Conservation (phyloP, 1,140 invertebrate species). For the Platyura marginata region DNA sequence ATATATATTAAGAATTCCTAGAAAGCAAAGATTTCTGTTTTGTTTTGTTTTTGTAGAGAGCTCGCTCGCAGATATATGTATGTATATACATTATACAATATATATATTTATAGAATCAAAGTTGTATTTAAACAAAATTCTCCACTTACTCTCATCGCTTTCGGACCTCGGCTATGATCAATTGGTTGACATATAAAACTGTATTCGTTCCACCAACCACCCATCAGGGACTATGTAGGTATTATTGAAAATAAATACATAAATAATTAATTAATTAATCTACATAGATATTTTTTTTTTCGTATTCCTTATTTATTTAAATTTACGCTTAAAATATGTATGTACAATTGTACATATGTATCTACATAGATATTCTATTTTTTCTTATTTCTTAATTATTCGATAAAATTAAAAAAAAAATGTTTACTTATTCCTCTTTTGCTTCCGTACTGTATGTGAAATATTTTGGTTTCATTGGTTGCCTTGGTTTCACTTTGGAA, state of each 20-base stretch:
- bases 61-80: background rate
- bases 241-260: background rate
- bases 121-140: background rate
- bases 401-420: conserved; percentile 3
- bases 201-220: conserved; percentile 60
- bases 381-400: background rate
- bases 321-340: background rate
- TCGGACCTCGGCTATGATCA: conserved; percentile 55
- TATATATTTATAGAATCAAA: too few relatives aligned
- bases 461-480: too few relatives aligned
- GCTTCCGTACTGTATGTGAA: too few relatives aligned
- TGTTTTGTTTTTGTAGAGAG: background rate
- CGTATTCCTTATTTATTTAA: background rate
- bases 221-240: conserved; percentile 40
- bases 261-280: background rate
- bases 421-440: too few relatives aligned
- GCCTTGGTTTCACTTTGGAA: too few relatives aligned
- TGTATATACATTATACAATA: background rate
- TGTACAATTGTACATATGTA: background rate
- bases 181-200: conserved; percentile 78
- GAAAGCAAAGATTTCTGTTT: background rate
- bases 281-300: background rate
- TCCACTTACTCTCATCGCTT: conserved; percentile 59
- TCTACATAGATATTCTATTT: background rate
- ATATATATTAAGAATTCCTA: background rate